phyloP scores from a whole-genome alignment of 2,113 vertebrate genomes.

The Glareola pratincola region DNA sequence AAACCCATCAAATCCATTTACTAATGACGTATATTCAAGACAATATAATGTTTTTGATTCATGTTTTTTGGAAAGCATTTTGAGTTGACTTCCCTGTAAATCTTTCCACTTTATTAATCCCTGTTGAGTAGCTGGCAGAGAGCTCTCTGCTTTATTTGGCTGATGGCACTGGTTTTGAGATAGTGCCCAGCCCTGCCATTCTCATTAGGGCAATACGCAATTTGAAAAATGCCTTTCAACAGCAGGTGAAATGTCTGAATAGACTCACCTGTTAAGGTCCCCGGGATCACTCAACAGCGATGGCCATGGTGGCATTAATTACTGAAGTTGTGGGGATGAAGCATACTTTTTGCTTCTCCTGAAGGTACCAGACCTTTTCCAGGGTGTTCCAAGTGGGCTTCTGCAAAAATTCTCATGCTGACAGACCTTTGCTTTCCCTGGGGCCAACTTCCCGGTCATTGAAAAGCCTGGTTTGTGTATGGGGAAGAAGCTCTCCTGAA shows the following conservation, averaged over 20 bases:
- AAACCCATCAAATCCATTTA: neutral
- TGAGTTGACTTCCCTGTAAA: slow-evolving; percentile 27
- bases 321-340: neutral
- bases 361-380: neutral
- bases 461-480: neutral
- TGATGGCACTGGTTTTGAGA: neutral
- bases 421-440: neutral
- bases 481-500: neutral
- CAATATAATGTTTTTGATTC: neutral
- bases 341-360: neutral
- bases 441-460: neutral
- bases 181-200: slow-evolving; percentile 10
- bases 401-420: neutral
- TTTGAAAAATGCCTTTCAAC: neutral
- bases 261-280: neutral
- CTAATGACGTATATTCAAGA: neutral
- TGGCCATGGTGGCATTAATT: neutral
- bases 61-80: slow-evolving; percentile 20
- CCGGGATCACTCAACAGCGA: neutral
- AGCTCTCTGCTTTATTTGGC: slow-evolving; percentile 28
- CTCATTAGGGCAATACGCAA: neutral
- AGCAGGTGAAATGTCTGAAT: neutral
- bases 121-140: slow-evolving; percentile 34
- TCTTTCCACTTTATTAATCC: slow-evolving; percentile 23
- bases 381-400: neutral